A percentile compares a stretch with the other conserved stretches of the same genome.
These are phyloP conservation scores for Pelvicachromis taeniatus DNA, from an alignment of 2,113 vertebrate species.

Conservation along the genomic window DNA sequence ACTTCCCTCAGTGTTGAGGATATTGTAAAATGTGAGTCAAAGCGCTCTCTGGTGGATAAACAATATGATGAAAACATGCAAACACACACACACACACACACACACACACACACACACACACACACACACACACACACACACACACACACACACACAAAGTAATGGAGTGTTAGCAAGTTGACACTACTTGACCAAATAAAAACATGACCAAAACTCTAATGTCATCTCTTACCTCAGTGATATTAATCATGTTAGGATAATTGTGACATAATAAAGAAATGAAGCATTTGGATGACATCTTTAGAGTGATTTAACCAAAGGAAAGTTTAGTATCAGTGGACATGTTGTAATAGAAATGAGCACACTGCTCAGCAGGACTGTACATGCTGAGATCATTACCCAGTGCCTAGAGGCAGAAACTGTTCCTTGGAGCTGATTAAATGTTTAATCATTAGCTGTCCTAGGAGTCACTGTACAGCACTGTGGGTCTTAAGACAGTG, in stretches of 20 bases:
- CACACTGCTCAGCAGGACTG: neutral
- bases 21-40: too few species aligned
- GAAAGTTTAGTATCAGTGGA: neutral
- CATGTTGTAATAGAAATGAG: neutral
- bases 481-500: neutral
- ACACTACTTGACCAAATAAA: neutral
- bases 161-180: neutral
- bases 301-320: neutral
- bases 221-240: neutral
- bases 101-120: too few species aligned
- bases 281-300: neutral
- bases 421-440: neutral
- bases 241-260: neutral
- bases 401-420: neutral
- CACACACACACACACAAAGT: neutral
- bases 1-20: too few species aligned
- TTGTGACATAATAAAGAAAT: neutral
- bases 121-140: too few species aligned
- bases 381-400: neutral
- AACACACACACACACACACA: too few species aligned
- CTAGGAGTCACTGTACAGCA: neutral
- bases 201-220: neutral
- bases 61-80: too few species aligned
- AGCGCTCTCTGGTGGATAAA: too few species aligned
- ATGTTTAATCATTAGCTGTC: slow-evolving; percentile 12